These are phyloP conservation scores for Ecdyonurus torrentis DNA, from an alignment of 2,888 invertebrate species.

Conservation along the genomic window DNA sequence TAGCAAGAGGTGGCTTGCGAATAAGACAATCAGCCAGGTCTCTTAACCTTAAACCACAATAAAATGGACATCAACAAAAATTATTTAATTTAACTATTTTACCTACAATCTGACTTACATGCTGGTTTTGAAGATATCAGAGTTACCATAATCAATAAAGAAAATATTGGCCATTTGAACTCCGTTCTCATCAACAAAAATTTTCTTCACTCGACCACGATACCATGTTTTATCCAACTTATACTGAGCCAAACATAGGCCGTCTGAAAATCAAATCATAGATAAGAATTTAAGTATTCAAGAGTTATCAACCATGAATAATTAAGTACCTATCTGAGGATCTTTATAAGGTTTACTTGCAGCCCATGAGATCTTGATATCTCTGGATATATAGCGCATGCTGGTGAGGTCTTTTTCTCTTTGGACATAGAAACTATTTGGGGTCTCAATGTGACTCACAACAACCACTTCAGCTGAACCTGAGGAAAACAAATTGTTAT, in stretches of 20 bases:
- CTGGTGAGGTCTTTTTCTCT: slow-evolving; percentile 11
- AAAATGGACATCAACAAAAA: too few relatives aligned
- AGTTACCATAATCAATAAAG: slow-evolving; percentile 46
- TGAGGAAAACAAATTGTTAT: too few relatives aligned
- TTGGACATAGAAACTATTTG: slow-evolving; percentile 43
- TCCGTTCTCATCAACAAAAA: slow-evolving; percentile 18
- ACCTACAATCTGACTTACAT: slow-evolving; percentile 27
- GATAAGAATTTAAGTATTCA: slow-evolving; percentile 1
- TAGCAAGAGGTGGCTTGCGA: slow-evolving; percentile 36
- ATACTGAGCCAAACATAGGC: slow-evolving; percentile 43
- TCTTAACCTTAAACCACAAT: too few relatives aligned
- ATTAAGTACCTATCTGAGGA: neutral
- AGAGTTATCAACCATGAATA: slow-evolving; percentile 3
- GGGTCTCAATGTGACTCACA: slow-evolving; percentile 40
- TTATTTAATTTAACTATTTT: slow-evolving; percentile 10
- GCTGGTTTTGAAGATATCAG: slow-evolving; percentile 29
- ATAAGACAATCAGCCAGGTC: too few relatives aligned
- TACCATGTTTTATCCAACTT: slow-evolving; percentile 42
- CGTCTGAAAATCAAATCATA: slow-evolving; percentile 28
- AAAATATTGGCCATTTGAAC: slow-evolving; percentile 33
- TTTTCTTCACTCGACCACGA: slow-evolving; percentile 36
- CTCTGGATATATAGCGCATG: slow-evolving; percentile 12
- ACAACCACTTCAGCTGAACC: slow-evolving; percentile 32
- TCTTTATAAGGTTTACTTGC: slow-evolving; percentile 13
- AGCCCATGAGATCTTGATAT: slow-evolving; percentile 14